Evolutionary conservation across 2,797 vertebrate genomes (phyloP).

Genomic region (Acanthis flammea): DNA sequence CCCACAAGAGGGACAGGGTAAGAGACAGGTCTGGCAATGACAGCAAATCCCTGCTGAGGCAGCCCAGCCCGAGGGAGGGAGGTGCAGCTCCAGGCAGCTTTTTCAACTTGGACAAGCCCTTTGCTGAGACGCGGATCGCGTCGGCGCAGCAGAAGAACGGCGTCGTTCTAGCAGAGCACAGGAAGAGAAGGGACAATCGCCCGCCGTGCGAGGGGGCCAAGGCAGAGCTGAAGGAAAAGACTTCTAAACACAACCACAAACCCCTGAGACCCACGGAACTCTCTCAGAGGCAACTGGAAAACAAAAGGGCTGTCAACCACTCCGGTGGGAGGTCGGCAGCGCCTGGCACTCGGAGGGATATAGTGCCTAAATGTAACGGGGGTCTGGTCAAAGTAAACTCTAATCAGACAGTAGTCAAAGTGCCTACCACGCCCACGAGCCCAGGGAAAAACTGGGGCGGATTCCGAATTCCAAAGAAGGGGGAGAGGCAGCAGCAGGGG

Average conservation of each 20-base stretch:
- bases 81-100: conserved; percentile 18
- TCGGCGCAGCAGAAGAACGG: conserved; percentile 72
- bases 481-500: conserved; percentile 77
- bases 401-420: conserved; percentile 71
- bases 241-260: conserved; percentile 77
- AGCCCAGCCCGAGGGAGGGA: conserved; percentile 49
- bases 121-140: conserved; percentile 65
- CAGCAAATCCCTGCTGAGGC: conserved; percentile 42
- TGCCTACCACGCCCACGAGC: conserved; percentile 77
- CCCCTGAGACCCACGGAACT: conserved; percentile 77
- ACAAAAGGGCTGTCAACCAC: conserved; percentile 74
- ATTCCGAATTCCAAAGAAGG: conserved; percentile 94
- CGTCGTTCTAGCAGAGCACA: conserved; percentile 52
- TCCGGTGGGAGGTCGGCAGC: conserved; percentile 63
- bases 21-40: neutral
- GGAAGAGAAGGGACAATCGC: conserved; percentile 74
- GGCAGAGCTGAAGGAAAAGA: conserved; percentile 76
- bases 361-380: conserved; percentile 77
- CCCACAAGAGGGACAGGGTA: conserved; percentile 63
- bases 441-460: conserved; percentile 92
- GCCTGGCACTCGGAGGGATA: conserved; percentile 64
- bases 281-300: conserved; percentile 81
- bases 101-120: conserved; percentile 67
- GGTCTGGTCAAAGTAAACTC: conserved; percentile 76
- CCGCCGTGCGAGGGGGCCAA: conserved; percentile 70